Evolutionary conservation across 1,140 invertebrate genomes (phyloP), one percentile per base, ranked within the genome.

Genomic region (Pseudobourletiella spinata): DNA sequence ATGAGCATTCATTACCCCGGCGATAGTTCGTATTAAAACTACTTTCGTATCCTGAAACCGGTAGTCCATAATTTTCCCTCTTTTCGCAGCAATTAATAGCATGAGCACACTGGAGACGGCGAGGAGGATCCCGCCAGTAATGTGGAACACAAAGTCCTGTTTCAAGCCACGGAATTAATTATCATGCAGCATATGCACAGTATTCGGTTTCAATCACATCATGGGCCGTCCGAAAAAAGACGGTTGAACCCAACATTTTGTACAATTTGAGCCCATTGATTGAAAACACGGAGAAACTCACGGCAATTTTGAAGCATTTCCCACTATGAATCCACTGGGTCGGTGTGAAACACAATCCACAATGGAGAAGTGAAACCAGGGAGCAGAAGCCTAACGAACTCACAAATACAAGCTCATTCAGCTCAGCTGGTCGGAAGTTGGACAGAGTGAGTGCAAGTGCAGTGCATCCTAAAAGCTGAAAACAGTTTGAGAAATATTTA

Each of bases 91-190:
- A 4, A 6, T 11, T 26, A 32, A n/a, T 18, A 55, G 14, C 52
- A 55, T 55, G 2, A 55, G 22, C 4, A 39, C 22, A 24, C 52
- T 55, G 3, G 52, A 55, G 8, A 55, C 30, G 3, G 39, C 15
- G 4, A 32, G 52, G 18, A 55, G 8, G 52, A 55, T 14, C 14
- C 52, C 52, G 4, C 29, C 32, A 30, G 22, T 20, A 6, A 55
- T 4, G 22, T 55, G 52, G 29, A 55, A 55, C 8, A 55, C 25
- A 39, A 55, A 55, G 39, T 55, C 52, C 52, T 55, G 28, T 18
- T 26, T 14, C 3, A 24, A 16, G 4, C 25, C 6, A 3, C 11
- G 8, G n/a, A 55, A 35, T 11, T 32, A 35, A 6, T 32, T 39
- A 32, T 11, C 18, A 14, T 46, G 8, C 4, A 14, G 18, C 44